Evolutionary conservation across 2,888 invertebrate genomes (phyloP).

Genomic region (Scotopteryx bipunctaria): DNA sequence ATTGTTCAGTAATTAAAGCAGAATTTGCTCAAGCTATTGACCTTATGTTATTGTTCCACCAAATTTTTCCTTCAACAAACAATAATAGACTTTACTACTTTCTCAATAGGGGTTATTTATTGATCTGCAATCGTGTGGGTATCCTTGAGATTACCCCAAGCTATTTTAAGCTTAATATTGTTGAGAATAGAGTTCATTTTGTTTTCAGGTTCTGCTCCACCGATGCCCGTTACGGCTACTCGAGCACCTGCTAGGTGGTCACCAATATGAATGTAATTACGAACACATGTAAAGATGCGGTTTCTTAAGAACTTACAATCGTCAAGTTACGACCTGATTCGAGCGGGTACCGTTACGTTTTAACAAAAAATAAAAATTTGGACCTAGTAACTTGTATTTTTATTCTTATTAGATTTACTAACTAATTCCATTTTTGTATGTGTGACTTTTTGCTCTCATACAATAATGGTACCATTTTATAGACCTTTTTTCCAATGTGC

Average conservation of each 20-base stretch:
- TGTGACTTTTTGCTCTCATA: no score
- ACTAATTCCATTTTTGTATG: no score
- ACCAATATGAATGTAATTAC: slow-evolving; percentile 80
- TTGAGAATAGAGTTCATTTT: slow-evolving; percentile 25
- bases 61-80: slow-evolving; percentile 31
- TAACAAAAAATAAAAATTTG: neutral
- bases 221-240: slow-evolving; percentile 69
- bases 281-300: slow-evolving; percentile 49
- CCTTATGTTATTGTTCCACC: slow-evolving; percentile 58
- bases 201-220: slow-evolving; percentile 55
- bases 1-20: slow-evolving; percentile 70
- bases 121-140: slow-evolving; percentile 47
- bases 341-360: neutral
- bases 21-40: slow-evolving; percentile 77
- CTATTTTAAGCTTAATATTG: slow-evolving; percentile 40
- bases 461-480: no score
- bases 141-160: slow-evolving; percentile 52
- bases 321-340: neutral
- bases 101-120: slow-evolving; percentile 61
- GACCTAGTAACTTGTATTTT: no score
- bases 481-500: no score
- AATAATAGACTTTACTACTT: slow-evolving; percentile 55
- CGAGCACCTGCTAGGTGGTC: slow-evolving; percentile 75
- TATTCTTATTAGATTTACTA: no score
- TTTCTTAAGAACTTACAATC: neutral